Base-by-base conservation (phyloP, 2,113 vertebrate genomes). In the Microcebus jonahi region DNA sequence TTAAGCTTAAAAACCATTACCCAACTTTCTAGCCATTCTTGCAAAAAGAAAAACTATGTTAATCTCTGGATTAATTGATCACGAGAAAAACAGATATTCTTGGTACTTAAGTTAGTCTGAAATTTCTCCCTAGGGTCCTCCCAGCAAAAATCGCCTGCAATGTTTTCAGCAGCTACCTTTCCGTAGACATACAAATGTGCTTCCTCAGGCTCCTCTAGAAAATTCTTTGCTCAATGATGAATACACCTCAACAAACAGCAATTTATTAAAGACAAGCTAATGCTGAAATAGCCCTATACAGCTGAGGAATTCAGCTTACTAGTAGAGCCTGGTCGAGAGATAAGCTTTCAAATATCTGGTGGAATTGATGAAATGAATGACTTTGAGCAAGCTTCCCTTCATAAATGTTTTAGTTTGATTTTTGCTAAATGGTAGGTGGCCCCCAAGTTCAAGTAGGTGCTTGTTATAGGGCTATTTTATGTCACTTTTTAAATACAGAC, bases 1-100 rank as follows among this genome's bases (percentile, higher is more conserved):
- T 87, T 88, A 57, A 83, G 6, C 82, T 95, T 79, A 95, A 94
- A 50, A 95, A 92, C 20, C 42, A 80, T 48, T 48, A 36, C 23
- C 27, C 68, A 50, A 63, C 42, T 93, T 81, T 86, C 42, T 63
- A 87, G 42, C 63, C 39, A 65, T 88, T 42, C n/a, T 82, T 36
- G 31, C 42, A 76, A 75, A 93, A 89, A 53, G 36, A 42, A 86
- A 95, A 91, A 61, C 8, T 17, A 88, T 84, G 53, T 59, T 89
- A 95, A 81, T 79, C n/a, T 89, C 36, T 67, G 6, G 21, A 85
- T 93, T 86, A 84, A 68, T 27, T 87, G 67, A 89, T 89, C 42
- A 73, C 23, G 36, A 86, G 39, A 91, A 68, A 39, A 90, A 9
- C 4, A 86, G 70, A 68, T 73, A 88, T n/a, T 89, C 68, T 86